Base-by-base conservation (phyloP, 1,140 invertebrate genomes). In the Marisa cornuarietis region DNA sequence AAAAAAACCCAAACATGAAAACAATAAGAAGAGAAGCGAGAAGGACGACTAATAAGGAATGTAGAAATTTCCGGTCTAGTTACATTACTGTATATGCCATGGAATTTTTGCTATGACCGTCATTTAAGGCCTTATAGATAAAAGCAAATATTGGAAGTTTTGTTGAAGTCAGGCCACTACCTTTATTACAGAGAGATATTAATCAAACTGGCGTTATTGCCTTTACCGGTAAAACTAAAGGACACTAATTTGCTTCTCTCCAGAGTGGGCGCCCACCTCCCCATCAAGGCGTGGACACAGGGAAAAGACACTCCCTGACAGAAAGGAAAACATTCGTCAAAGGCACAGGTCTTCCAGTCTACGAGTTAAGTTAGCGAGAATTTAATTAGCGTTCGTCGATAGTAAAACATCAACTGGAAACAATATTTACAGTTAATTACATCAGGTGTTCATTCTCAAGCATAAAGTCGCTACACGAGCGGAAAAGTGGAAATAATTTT, bases 271-370 rank as follows among this genome's bases (percentile, higher is more conserved):
- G 95, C 94, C 96, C 96, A 97, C 75, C 93, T 93, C 0, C 94
- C 93, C 95, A 95, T 95, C 65, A 96, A 93, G 14, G 94, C 94
- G 87, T 96, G 95, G 80, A 96, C 96, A 83, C 95, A 95, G 6
- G 96, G 96, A 90, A 96, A 97, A 1, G 95, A 95, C 0, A 96
- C 95, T 62, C 96, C 96, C 95, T 96, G 85, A 31, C 85, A 81
- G 22, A 42, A 2, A 42, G 31, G 31, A 42, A 6, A 42, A 42
- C 31, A 42, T 4, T 42, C 31, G 31, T 42, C 31, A 42, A 2
- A 42, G 31, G 31, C 31, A 42, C 31, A 42, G 31, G 2, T 42
- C 31, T 42, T 42, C 31, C 31, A 42, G 31, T 6, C 31, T 42
- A 0, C 31, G 6, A 2, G 6, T 42, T 42, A 42, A 42, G 0